Evolutionary conservation across 2,113 vertebrate genomes (phyloP), one percentile per base, ranked within the genome.

Genomic region (Triplophysa tibetana): DNA sequence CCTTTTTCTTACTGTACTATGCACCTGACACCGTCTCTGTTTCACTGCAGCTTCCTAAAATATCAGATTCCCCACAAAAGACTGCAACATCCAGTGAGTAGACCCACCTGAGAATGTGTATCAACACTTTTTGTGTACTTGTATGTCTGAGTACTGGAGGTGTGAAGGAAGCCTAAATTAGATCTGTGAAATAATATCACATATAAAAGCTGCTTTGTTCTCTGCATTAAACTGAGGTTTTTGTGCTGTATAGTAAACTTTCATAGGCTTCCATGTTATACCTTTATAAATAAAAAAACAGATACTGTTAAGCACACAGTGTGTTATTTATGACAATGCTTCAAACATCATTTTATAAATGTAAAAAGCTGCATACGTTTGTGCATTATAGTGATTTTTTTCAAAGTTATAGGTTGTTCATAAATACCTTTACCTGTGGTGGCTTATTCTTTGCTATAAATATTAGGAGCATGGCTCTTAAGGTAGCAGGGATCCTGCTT

Each of bases 31-130:
- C 58, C 26, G 6, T 60, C 43, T 78, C 7, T 77, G 29, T 70
- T 29, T 12, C 50, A 64, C 21, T 84, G 33, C 38, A 84, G 83
- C 48, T 38, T 23, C 21, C 33, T 61, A 77, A 81, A 81, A 81
- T 21, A 43, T 77, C 79, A 60, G 70, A 29, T n/a, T 70, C 48
- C 58, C 60, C 66, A 70, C 38, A n/a, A 66, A 50, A 75, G 38
- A 54, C 6, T 8, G 9, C 33, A 29, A 52, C 50, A 52, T 70
- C 76, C 48, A 70, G 83, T 84, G 64, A 81, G 83, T 75, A 63
- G 60, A 48, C 66, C 56, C 69, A 41, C 52, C 23, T 26, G 19
- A 12, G 12, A 29, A 45, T 33, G 21, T 74, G 52, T 61, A 23
- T 56, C n/a, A 48, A 23, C 43, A 33, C 50, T 80, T 24, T 60